Conservation (phyloP, 2,113 vertebrate species). For the Poeciliopsis turrubarensis region DNA sequence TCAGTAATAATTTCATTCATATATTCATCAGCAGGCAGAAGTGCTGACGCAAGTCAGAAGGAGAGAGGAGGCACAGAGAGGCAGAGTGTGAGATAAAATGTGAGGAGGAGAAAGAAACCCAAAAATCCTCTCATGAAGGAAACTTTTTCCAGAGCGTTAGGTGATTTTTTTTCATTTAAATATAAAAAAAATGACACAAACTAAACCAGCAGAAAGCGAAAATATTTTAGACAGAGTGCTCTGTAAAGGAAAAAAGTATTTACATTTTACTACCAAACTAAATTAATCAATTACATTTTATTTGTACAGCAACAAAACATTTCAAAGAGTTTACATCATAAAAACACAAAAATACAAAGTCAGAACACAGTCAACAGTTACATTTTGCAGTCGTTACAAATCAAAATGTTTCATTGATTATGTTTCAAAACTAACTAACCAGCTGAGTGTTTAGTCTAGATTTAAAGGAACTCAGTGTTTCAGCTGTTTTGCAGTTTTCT, state of each 20-base stretch:
- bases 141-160: not conserved
- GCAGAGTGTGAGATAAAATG: slow-evolving; percentile 59
- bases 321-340: too few species aligned
- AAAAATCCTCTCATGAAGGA: slow-evolving; percentile 16
- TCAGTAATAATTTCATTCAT: slow-evolving; percentile 74
- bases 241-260: not conserved
- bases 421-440: too few species aligned
- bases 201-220: not conserved
- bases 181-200: slow-evolving; percentile 28
- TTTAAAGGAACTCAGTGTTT: too few species aligned
- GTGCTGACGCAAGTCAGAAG: slow-evolving; percentile 70
- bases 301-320: too few species aligned
- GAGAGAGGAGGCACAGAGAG: slow-evolving; percentile 56
- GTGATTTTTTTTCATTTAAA: slow-evolving; percentile 6
- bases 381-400: too few species aligned
- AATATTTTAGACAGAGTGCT: not conserved
- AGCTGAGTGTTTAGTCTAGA: too few species aligned
- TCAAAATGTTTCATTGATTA: too few species aligned
- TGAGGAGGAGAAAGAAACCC: slow-evolving; percentile 35
- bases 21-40: slow-evolving; percentile 73
- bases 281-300: too few species aligned
- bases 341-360: too few species aligned
- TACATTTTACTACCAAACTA: too few species aligned
- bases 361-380: too few species aligned
- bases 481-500: too few species aligned